A percentile compares a stretch with the other conserved stretches of the same genome.
Evolutionary conservation across 2,113 vertebrate species (phyloP).

Genomic region (Psittacula cyanocephala): DNA sequence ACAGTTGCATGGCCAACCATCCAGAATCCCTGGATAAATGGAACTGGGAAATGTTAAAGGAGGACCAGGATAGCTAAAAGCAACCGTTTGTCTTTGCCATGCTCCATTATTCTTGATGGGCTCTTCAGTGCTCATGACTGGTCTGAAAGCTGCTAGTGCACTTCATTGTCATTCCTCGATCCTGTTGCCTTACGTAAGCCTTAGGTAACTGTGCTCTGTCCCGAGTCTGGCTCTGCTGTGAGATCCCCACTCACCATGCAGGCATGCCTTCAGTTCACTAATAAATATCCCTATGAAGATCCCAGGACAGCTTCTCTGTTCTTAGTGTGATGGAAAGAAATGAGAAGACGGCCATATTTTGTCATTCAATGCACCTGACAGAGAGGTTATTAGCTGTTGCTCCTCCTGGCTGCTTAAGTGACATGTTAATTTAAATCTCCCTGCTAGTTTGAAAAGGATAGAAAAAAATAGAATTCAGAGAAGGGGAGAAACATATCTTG

Average conservation of each 20-base stretch:
- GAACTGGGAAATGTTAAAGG: background rate
- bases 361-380: background rate
- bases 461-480: background rate
- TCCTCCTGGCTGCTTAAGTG: slow-evolving; percentile 4
- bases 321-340: background rate
- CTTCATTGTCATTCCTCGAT: background rate
- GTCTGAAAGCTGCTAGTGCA: background rate
- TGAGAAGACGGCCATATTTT: background rate
- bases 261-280: background rate
- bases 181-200: background rate
- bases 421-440: slow-evolving; percentile 16
- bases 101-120: background rate
- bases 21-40: background rate
- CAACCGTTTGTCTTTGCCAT: background rate
- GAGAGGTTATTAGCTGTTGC: background rate
- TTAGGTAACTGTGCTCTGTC: accelerated
- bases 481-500: background rate
- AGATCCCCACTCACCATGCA: background rate
- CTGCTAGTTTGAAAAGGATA: background rate
- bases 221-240: background rate
- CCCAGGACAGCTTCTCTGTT: background rate
- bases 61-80: background rate
- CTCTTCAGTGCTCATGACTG: background rate
- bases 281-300: background rate
- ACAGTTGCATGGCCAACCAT: background rate